phyloP scores from a whole-genome alignment of 2,888 invertebrate species.

The Phrixothrix hirtus region DNA sequence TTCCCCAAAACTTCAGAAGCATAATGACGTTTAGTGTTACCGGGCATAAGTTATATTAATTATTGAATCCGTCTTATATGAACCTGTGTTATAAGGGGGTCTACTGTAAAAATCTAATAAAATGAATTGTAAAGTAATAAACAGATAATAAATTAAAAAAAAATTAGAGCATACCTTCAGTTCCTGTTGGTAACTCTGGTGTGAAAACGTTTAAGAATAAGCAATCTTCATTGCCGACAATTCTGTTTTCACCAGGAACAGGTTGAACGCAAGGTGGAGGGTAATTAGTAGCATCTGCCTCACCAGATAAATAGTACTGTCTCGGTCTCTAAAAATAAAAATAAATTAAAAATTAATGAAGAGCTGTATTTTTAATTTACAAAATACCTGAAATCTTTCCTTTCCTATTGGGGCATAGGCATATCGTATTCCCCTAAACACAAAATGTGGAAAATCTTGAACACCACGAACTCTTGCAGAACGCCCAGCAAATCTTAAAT shows the following conservation, averaged over 20 bases:
- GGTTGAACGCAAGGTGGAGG: slow-evolving; percentile 67
- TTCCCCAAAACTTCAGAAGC: too few relatives aligned
- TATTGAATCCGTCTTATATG: too few relatives aligned
- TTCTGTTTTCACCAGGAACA: slow-evolving; percentile 49
- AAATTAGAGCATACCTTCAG: slow-evolving; percentile 53
- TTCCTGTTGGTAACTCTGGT: slow-evolving; percentile 69
- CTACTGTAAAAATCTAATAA: too few relatives aligned
- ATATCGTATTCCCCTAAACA: slow-evolving; percentile 74
- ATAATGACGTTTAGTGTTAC: too few relatives aligned
- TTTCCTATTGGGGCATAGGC: slow-evolving; percentile 63
- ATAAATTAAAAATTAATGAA: background rate
- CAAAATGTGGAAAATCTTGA: slow-evolving; percentile 66
- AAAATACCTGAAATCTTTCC: slow-evolving; percentile 64
- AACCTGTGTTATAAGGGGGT: too few relatives aligned
- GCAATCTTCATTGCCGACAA: slow-evolving; percentile 69
- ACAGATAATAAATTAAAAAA: too few relatives aligned
- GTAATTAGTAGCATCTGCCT: slow-evolving; percentile 62
- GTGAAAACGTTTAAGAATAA: slow-evolving; percentile 76
- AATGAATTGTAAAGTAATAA: too few relatives aligned
- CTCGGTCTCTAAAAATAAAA: slow-evolving; percentile 46
- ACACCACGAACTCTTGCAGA: slow-evolving; percentile 68
- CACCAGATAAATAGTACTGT: slow-evolving; percentile 58
- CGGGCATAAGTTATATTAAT: too few relatives aligned
- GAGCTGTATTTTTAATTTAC: background rate
- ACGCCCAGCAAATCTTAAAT: slow-evolving; percentile 64